A percentile compares a stretch with the other conserved stretches of the same genome.
phyloP scores from a whole-genome alignment of 1,140 invertebrate genomes.

The Drosophila grimshawi region DNA sequence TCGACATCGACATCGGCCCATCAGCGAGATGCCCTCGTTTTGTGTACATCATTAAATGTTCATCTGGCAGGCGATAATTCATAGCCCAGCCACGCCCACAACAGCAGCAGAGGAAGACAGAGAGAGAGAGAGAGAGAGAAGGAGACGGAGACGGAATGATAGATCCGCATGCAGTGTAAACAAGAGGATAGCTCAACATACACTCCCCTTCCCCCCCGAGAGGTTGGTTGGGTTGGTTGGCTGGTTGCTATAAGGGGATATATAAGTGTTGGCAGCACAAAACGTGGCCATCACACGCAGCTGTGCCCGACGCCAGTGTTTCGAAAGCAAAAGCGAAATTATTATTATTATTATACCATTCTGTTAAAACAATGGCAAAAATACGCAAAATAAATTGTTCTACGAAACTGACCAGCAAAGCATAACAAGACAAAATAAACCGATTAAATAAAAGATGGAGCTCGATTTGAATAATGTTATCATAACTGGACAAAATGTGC shows the following conservation, averaged over 20 bases:
- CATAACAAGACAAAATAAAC: background rate
- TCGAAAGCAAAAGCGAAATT: slow-evolving; percentile 45
- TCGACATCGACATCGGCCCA: slow-evolving; percentile 24
- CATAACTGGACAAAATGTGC: background rate
- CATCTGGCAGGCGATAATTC: slow-evolving; percentile 78
- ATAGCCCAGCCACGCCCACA: slow-evolving; percentile 47
- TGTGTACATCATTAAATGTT: slow-evolving; percentile 80
- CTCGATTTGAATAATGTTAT: background rate
- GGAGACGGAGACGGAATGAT: background rate
- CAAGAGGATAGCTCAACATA: slow-evolving; percentile 31
- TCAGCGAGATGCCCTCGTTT: slow-evolving; percentile 55
- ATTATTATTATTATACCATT: slow-evolving; percentile 46
- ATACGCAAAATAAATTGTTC: slow-evolving; percentile 9
- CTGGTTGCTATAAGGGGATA: background rate
- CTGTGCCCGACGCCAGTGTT: slow-evolving; percentile 40
- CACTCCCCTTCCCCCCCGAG: background rate
- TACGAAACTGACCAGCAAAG: slow-evolving; percentile 9
- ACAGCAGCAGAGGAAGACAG: slow-evolving; percentile 2
- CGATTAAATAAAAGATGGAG: background rate
- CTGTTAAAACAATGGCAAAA: slow-evolving; percentile 43
- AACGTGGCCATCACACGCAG: slow-evolving; percentile 69
- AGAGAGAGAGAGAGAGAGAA: background rate
- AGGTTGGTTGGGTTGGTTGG: background rate
- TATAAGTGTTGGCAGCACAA: slow-evolving; percentile 13
- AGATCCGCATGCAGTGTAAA: slow-evolving; percentile 30